Evolutionary conservation across 1,140 invertebrate species (phyloP).

Genomic region (Gonatopus flavifemur): DNA sequence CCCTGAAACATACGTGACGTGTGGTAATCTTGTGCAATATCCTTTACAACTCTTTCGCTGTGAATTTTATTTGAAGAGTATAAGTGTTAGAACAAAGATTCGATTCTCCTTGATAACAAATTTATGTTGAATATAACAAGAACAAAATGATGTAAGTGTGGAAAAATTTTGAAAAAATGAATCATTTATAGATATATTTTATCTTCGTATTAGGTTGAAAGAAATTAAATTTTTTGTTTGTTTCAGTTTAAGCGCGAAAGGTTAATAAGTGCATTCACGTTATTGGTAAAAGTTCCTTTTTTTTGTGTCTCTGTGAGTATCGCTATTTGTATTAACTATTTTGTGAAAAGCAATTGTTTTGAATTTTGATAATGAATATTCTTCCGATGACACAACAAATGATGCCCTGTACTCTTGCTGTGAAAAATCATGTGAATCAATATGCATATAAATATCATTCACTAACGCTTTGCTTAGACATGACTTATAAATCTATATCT

Average conservation of each 20-base stretch:
- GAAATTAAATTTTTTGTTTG: too few relatives aligned
- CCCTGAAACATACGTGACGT: too few relatives aligned
- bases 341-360: conserved; percentile 3
- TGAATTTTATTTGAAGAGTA: too few relatives aligned
- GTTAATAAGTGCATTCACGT: conserved; percentile 33
- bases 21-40: too few relatives aligned
- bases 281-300: conserved; percentile 28
- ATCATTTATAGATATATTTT: conserved; percentile 12
- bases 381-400: not conserved
- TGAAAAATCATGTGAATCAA: conserved; percentile 28
- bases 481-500: too few relatives aligned
- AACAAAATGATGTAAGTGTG: conserved; percentile 20
- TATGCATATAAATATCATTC: conserved; percentile 2
- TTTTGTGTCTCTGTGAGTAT: conserved; percentile 13
- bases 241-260: conserved; percentile 33
- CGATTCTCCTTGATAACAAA: too few relatives aligned
- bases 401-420: conserved; percentile 16
- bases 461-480: not conserved
- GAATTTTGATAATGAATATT: not conserved
- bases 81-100: too few relatives aligned
- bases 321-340: conserved; percentile 14
- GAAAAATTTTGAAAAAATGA: conserved; percentile 13
- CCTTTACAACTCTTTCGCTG: too few relatives aligned
- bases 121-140: too few relatives aligned
- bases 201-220: too few relatives aligned